phyloP scores from a whole-genome alignment of 64 coral and sea anemone species.

The Montipora sp. region DNA sequence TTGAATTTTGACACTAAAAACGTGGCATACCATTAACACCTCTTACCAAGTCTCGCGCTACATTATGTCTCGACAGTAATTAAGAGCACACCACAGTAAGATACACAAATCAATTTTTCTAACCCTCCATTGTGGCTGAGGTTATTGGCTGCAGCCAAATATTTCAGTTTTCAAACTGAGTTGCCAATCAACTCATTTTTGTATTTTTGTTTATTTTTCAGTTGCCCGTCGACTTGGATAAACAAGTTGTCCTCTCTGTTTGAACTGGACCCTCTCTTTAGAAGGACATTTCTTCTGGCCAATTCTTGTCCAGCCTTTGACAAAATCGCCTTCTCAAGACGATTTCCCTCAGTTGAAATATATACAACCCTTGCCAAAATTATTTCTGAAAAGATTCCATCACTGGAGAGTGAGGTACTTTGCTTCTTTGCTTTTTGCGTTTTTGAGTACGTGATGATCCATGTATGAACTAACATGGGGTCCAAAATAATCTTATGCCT shows the following conservation, averaged over 20 bases:
- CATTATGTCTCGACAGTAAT: too few species aligned
- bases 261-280: constrained; percentile 53
- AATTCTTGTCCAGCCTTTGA: constrained; percentile 18
- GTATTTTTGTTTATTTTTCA: background rate
- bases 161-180: background rate
- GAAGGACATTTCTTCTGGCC: constrained; percentile 51
- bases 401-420: background rate
- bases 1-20: too few species aligned
- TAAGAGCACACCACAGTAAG: too few species aligned
- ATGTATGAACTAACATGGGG: too few species aligned
- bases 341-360: constrained; percentile 31
- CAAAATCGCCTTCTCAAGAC: background rate
- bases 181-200: background rate
- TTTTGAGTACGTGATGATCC: too few species aligned
- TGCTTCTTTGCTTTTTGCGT: background rate
- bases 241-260: constrained; percentile 23
- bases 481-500: too few species aligned
- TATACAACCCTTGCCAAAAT: constrained; percentile 7
- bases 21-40: too few species aligned
- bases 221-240: background rate
- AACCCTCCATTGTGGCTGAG: too few species aligned
- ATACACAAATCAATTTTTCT: too few species aligned
- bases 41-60: too few species aligned
- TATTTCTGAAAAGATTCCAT: background rate
- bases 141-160: too few species aligned